Evolutionary conservation across 2,888 invertebrate genomes (phyloP).

Genomic region (Caenorhabditis panamensis): DNA sequence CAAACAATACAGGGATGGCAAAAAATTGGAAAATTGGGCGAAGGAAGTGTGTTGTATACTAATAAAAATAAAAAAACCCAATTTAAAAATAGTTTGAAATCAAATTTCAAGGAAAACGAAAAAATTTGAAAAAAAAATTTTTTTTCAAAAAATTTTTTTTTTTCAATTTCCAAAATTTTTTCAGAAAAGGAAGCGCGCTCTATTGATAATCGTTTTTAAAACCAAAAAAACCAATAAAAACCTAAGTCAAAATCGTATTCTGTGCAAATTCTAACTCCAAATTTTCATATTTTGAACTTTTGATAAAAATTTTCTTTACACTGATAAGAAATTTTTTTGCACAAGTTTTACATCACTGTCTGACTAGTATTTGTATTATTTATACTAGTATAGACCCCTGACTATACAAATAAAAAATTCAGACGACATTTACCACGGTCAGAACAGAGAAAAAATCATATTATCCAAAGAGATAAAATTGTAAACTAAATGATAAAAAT

Average conservation of each 20-base stretch:
- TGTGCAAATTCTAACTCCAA: not conserved
- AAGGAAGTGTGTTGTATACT: too few species aligned
- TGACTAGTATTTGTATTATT: too few species aligned
- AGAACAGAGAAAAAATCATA: too few species aligned
- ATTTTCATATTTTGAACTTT: not conserved
- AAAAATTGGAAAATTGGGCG: not conserved
- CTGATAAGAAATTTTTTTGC: not conserved
- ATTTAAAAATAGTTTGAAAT: not conserved
- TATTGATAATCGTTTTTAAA: not conserved
- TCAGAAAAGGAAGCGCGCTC: not conserved
- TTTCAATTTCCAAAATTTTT: too few species aligned
- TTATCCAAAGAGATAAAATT: too few species aligned
- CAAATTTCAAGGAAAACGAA: not conserved
- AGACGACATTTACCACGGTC: too few species aligned
- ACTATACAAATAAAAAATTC: not conserved
- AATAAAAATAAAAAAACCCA: too few species aligned
- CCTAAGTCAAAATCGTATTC: not conserved
- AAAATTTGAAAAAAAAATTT: not conserved
- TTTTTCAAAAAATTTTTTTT: too few species aligned
- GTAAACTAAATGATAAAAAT: not conserved
- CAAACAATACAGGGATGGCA: not conserved
- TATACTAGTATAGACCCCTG: not conserved
- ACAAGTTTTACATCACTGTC: too few species aligned
- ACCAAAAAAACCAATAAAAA: too few species aligned
- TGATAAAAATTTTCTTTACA: slow-evolving; percentile 2